These are phyloP conservation scores for Eupithecia vulgata DNA, from an alignment of 2,888 invertebrate genomes.

Conservation along the genomic window DNA sequence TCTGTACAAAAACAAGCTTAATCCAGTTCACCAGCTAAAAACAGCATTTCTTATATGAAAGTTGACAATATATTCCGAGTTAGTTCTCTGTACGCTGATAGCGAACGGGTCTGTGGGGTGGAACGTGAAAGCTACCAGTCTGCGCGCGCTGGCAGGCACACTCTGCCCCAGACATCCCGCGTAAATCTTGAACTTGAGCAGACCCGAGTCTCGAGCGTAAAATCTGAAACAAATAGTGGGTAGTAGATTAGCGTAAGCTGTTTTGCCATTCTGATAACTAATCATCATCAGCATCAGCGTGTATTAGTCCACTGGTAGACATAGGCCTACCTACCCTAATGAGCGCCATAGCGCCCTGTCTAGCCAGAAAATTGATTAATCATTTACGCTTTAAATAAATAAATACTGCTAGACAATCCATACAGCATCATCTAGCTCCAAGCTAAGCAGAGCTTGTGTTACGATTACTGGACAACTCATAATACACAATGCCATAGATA, in stretches of 20 bases:
- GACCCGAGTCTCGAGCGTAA: conserved; percentile 91
- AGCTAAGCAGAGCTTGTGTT: too few relatives aligned
- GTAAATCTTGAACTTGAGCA: conserved; percentile 94
- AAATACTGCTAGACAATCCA: too few relatives aligned
- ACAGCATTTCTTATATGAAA: conserved; percentile 92
- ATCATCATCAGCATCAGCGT: too few relatives aligned
- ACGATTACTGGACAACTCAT: too few relatives aligned
- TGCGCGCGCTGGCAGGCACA: conserved; percentile 87
- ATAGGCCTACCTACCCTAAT: too few relatives aligned
- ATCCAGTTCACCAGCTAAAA: conserved; percentile 59
- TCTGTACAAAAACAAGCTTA: conserved; percentile 9
- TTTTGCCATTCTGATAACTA: too few relatives aligned
- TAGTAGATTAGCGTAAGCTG: background rate
- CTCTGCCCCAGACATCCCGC: conserved; percentile 90
- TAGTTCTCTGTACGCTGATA: conserved; percentile 96
- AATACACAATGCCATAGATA: too few relatives aligned
- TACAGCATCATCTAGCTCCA: too few relatives aligned
- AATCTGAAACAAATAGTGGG: conserved; percentile 81
- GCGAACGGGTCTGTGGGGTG: conserved; percentile 98
- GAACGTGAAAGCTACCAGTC: conserved; percentile 97
- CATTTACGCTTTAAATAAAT: too few relatives aligned
- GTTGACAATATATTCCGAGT: conserved; percentile 96
- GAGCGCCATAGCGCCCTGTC: too few relatives aligned
- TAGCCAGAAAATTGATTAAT: too few relatives aligned
- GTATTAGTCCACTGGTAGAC: too few relatives aligned